Base-by-base conservation (phyloP, 2,113 vertebrate genomes). In the Prionailurus bengalensis region DNA sequence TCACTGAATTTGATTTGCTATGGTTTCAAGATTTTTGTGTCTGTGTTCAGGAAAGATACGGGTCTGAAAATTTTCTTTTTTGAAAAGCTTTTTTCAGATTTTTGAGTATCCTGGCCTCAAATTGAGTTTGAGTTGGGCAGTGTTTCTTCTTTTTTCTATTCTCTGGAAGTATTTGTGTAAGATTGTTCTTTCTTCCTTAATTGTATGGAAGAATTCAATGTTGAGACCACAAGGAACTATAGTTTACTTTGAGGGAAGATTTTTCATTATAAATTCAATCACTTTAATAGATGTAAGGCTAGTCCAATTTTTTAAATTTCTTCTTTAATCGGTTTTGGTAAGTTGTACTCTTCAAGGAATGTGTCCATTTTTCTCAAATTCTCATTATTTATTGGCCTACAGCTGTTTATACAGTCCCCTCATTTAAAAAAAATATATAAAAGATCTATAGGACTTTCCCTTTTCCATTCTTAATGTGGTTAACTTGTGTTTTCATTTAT, bases 211-310 rank as follows among this genome's bases (percentile, higher is more conserved):
- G 80, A 97, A 76, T 58, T 78, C 17, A 80, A 25, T 74, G 42
- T 84, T 71, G 61, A 95, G n/a, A 7, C 53, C 36, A 25, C 17
- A 93, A 82, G 51, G 25, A 58, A 85, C 51, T 91, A 1, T 36
- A 89, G 42, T 93, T 94, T 95, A 87, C 61, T 95, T 93, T 93
- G 31, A 58, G 68, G 71, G 45, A 78, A 78, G 53, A 93, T 83
- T 95, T 97, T 96, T 92, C 58, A 55, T 95, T 83, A 73, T 82
- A 93, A 27, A 74, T 63, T 78, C 27, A 86, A 53, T 94, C 55
- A 82, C 21, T 96, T 84, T 83, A 89, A 86, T 80, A 83, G 33
- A 92, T 33, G 71, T 61, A 93, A 85, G 58, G 36, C 23, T 78
- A 82, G 89, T 91, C 25, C 65, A 7, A 48, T 71, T 89, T 89